Evolutionary conservation across 2,888 invertebrate genomes (phyloP).

Genomic region (Torymus texanus): DNA sequence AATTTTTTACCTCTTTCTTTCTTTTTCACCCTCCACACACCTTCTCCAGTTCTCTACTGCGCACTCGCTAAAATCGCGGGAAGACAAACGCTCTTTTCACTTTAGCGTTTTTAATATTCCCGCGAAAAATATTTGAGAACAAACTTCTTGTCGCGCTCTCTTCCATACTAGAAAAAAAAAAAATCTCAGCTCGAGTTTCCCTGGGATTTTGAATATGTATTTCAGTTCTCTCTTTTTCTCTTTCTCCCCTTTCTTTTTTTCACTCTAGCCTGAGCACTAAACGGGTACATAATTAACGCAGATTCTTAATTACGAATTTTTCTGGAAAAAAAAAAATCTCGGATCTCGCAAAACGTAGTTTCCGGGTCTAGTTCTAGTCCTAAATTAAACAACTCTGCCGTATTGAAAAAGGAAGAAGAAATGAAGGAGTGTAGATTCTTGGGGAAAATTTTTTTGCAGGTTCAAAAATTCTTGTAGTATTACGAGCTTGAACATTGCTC

Average conservation of each 20-base stretch:
- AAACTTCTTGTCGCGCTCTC: neutral
- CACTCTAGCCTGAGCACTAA: neutral
- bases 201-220: constrained; percentile 34
- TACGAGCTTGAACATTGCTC: no score
- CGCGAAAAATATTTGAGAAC: constrained; percentile 20
- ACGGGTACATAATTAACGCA: neutral
- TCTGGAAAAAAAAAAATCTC: neutral
- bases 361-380: neutral
- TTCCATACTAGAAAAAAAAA: no score
- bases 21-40: no score
- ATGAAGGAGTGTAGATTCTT: no score
- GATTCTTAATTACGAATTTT: constrained; percentile 15
- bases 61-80: neutral
- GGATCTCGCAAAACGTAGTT: neutral
- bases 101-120: constrained; percentile 26
- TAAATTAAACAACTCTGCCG: neutral
- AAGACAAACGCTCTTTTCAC: constrained; percentile 22
- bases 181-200: neutral
- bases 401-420: no score
- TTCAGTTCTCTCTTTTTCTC: neutral
- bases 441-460: no score
- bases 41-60: no score
- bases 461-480: no score
- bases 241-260: neutral
- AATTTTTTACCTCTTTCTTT: no score